phyloP scores from a whole-genome alignment of 2,113 vertebrate genomes.

The Siniperca knerii region DNA sequence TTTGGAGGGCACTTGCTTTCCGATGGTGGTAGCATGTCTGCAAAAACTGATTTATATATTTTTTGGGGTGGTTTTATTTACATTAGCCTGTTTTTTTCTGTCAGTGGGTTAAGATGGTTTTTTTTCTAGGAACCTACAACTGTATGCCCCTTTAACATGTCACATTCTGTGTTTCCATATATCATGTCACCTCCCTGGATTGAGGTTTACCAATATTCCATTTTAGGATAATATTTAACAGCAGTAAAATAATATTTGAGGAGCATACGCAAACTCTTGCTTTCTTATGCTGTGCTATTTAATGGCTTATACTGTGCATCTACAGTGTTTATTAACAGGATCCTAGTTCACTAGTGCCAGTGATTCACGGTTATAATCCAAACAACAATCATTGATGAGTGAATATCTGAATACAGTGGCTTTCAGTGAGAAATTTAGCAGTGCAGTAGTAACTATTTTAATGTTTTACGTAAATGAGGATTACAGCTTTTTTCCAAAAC shows the following conservation, averaged over 20 bases:
- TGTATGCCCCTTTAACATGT: background rate
- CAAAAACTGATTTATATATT: background rate
- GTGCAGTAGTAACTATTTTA: background rate
- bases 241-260: background rate
- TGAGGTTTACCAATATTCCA: background rate
- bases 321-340: conserved; percentile 1
- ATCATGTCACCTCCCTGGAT: background rate
- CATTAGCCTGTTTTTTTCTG: background rate
- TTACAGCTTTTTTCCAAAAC: background rate
- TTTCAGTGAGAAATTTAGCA: background rate
- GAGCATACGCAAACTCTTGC: background rate
- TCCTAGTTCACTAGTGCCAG: conserved; percentile 54
- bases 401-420: background rate
- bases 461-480: background rate
- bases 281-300: background rate
- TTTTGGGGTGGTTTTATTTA: background rate
- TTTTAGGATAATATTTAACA: conserved; percentile 29
- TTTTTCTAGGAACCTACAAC: background rate
- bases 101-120: background rate
- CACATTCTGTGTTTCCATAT: background rate
- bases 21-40: background rate
- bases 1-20: background rate
- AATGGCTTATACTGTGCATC: background rate
- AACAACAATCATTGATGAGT: conserved; percentile 49
- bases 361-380: conserved; percentile 48